phyloP scores from a whole-genome alignment of 2,888 invertebrate species.

The Metopia argyrocephala region DNA sequence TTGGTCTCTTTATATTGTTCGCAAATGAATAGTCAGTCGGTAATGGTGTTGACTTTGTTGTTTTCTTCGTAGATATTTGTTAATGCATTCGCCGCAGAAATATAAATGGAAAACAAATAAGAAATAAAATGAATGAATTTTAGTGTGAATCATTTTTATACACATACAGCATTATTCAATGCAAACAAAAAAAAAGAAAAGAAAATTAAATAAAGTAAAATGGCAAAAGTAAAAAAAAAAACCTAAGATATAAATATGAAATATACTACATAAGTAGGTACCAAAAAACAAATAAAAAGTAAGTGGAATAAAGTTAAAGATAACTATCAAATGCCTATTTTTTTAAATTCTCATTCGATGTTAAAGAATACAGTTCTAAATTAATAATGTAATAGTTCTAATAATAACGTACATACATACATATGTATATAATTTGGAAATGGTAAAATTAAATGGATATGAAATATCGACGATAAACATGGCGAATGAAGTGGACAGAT shows the following conservation, averaged over 20 bases:
- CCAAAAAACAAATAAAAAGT: background rate
- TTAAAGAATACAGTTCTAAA: no score
- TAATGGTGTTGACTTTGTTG: slow-evolving; percentile 43
- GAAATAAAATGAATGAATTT: slow-evolving; percentile 57
- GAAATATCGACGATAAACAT: slow-evolving; percentile 54
- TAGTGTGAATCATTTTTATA: slow-evolving; percentile 40
- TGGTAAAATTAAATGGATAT: background rate
- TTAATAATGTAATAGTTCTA: no score
- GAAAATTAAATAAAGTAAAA: no score
- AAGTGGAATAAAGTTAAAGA: slow-evolving; percentile 13
- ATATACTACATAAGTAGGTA: slow-evolving; percentile 4
- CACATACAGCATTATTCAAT: no score
- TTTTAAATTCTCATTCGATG: no score
- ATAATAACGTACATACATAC: background rate
- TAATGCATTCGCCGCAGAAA: slow-evolving; percentile 37
- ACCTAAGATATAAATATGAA: background rate
- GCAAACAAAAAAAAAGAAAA: no score
- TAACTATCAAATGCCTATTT: no score
- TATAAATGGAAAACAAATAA: slow-evolving; percentile 8
- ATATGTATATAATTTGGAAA: slow-evolving; percentile 28
- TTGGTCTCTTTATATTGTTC: slow-evolving; percentile 32
- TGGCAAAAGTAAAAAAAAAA: background rate
- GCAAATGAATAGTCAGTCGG: slow-evolving; percentile 44
- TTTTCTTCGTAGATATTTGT: slow-evolving; percentile 34
- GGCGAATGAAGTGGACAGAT: slow-evolving; percentile 48